These are phyloP conservation scores for Hippasteria phrygiana DNA, from an alignment of 53 echinoderm and acorn worm species.

Conservation along the genomic window DNA sequence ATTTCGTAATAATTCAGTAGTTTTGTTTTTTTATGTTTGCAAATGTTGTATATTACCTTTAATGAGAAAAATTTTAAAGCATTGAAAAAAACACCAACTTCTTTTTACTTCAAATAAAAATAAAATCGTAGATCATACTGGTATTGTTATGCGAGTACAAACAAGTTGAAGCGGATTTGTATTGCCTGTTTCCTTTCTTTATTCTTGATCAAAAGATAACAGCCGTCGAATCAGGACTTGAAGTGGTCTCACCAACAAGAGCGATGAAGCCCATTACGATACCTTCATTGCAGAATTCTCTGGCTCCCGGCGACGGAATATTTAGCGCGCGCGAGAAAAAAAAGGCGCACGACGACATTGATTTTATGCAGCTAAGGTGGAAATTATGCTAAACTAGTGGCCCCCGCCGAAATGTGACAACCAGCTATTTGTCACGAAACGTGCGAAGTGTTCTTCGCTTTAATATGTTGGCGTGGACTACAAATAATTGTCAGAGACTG, in stretches of 20 bases:
- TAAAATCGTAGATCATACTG: too few relatives aligned
- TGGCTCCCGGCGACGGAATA: constrained; percentile 48
- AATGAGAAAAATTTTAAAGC: too few relatives aligned
- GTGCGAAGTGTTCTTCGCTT: not conserved
- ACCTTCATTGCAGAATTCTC: constrained; percentile 24
- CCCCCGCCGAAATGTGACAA: not conserved
- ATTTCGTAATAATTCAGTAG: too few relatives aligned
- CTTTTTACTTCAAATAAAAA: too few relatives aligned
- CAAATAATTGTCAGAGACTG: not conserved
- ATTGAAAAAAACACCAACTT: too few relatives aligned
- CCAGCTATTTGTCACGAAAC: not conserved
- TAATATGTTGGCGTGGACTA: not conserved
- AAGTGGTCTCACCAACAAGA: constrained; percentile 22
- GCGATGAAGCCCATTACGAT: constrained; percentile 31
- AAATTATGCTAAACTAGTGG: constrained; percentile 47
- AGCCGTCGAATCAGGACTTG: constrained; percentile 2
- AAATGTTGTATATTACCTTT: too few relatives aligned
- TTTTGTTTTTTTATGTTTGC: too few relatives aligned
- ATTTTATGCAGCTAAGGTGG: constrained; percentile 55
- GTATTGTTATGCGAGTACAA: not conserved
- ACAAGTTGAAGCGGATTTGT: too few relatives aligned
- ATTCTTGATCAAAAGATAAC: not conserved
- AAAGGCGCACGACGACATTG: constrained; percentile 36
- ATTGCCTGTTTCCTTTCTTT: not conserved
- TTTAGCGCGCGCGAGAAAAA: not conserved